Conservation (phyloP, 1,140 invertebrate species). For the Zaprionus lachaisei region DNA sequence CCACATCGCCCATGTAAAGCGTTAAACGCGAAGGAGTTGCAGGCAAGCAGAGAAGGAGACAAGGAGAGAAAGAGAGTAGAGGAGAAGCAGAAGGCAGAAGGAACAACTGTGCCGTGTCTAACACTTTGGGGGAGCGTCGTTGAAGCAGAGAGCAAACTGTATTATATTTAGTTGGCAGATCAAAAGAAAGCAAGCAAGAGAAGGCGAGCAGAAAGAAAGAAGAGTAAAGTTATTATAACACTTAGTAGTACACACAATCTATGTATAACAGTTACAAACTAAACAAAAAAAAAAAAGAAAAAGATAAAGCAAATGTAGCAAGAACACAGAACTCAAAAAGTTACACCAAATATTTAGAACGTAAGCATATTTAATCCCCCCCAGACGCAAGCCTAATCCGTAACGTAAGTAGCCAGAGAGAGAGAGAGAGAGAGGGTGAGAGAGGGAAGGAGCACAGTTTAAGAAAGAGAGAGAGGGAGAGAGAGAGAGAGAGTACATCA, state of each 20-base stretch:
- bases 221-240: slow-evolving; percentile 36
- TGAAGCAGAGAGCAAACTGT: slow-evolving; percentile 63
- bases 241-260: slow-evolving; percentile 53
- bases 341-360: slow-evolving; percentile 73
- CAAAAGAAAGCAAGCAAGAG: not conserved
- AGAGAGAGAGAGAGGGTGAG: not conserved
- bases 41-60: not conserved
- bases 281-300: slow-evolving; percentile 22
- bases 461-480: not conserved
- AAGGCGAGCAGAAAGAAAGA: not conserved
- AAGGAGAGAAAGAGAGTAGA: not conserved
- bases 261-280: slow-evolving; percentile 60
- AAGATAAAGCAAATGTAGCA: slow-evolving; percentile 20
- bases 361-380: slow-evolving; percentile 58
- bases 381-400: slow-evolving; percentile 41
- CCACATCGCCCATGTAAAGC: slow-evolving; percentile 78
- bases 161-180: slow-evolving; percentile 75
- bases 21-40: slow-evolving; percentile 52
- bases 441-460: not conserved
- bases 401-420: slow-evolving; percentile 46
- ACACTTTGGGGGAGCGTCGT: slow-evolving; percentile 69
- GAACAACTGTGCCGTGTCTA: slow-evolving; percentile 84
- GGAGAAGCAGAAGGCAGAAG: not conserved
- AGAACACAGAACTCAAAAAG: slow-evolving; percentile 68
- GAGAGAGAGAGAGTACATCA: slow-evolving; percentile 29